Evolutionary conservation across 37 sponge, comb jelly and placozoan genomes (phyloP), one percentile per base, ranked within the genome.

Genomic region (Agelas oroides): DNA sequence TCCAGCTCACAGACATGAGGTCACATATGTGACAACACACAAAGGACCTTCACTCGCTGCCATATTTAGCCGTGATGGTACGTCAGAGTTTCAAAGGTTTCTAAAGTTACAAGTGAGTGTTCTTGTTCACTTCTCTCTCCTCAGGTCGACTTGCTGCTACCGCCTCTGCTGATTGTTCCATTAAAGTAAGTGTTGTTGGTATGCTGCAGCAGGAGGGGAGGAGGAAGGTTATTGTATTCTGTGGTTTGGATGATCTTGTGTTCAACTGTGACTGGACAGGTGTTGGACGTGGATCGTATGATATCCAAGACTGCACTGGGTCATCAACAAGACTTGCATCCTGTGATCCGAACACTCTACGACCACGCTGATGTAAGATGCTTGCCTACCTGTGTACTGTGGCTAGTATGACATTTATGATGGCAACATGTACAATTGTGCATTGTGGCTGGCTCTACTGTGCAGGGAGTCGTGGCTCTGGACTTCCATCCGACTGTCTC

Each of bases 241-340:
- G n/a, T 46, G n/a, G n/a, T n/a, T n/a, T n/a, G n/a, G n/a, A n/a
- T n/a, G n/a, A 46, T 46, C 8, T 46, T 46, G 46, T 46, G 46
- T 46, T 46, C 46, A 12, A 46, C 46, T n/a, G n/a, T n/a, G n/a
- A n/a, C n/a, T n/a, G n/a, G n/a, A n/a, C 73, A 89, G 87, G 64
- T 94, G 31, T 53, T 97, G 70, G 98, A 97, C 71, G 98, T 95
- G 20, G 98, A 97, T 5, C 86, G 91, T 15, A 90, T 94, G 91
- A 83, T 90, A 31, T 73, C 95, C 0, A 92, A 92, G 52, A 76
- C 88, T 0, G 78, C 88, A 23, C 59, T 80, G 23, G 75, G 76
- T 18, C 83, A 85, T 33, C 88, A 94, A 61, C 81, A 82, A 63
- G 96, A 97, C 35, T 40, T 71, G 64, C 87, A 95, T 41, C 98